These are phyloP conservation scores for Vidua chalybeata DNA, from an alignment of 2,113 vertebrate genomes.

Conservation along the genomic window DNA sequence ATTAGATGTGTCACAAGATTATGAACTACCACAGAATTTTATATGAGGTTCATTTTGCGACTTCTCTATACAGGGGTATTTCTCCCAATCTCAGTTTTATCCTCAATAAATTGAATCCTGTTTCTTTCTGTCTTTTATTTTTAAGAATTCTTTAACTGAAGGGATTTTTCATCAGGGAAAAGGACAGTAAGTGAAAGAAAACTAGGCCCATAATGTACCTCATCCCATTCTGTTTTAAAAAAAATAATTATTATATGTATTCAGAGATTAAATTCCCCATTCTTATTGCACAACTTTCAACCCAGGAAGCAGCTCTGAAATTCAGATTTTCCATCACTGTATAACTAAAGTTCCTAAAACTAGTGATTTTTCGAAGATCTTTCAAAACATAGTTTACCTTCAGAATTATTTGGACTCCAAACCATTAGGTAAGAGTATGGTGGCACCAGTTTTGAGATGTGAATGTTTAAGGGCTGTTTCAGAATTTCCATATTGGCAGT, in stretches of 20 bases:
- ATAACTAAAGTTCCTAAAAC: background rate
- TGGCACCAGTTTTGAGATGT: background rate
- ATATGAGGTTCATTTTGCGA: background rate
- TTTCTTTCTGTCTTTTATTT: background rate
- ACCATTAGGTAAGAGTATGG: background rate
- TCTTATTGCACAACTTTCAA: background rate
- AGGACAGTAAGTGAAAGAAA: background rate
- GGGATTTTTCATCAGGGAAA: background rate
- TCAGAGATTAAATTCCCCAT: background rate
- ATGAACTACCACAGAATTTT: background rate
- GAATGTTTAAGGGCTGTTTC: background rate
- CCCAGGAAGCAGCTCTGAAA: background rate
- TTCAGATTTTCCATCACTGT: background rate
- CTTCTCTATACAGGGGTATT: background rate
- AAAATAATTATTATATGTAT: background rate
- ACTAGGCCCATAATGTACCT: no score
- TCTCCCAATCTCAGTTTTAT: background rate
- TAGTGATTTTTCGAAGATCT: background rate
- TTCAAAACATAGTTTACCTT: background rate
- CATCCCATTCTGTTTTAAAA: background rate
- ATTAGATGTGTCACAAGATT: background rate
- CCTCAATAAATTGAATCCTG: background rate
- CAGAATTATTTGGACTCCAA: background rate
- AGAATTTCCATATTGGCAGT: background rate
- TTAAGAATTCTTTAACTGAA: background rate